Evolutionary conservation across 2,888 invertebrate genomes (phyloP).

Genomic region (Lepidocyrtoides sp.): DNA sequence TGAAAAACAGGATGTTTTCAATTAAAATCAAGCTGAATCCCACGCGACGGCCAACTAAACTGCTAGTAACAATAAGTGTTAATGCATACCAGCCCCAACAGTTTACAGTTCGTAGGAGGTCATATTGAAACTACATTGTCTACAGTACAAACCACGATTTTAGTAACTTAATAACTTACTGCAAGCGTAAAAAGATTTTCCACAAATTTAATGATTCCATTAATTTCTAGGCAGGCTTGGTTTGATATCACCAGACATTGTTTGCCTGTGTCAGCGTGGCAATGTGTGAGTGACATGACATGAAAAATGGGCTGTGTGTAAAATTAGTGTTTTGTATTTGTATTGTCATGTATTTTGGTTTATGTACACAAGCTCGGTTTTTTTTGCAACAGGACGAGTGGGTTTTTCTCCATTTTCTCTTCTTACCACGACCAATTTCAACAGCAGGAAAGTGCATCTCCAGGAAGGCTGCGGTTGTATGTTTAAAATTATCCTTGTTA

Average conservation of each 20-base stretch:
- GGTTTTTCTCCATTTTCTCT: constrained; percentile 59
- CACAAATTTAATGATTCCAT: too few species aligned
- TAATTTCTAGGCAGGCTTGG: too few species aligned
- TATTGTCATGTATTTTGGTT: background rate
- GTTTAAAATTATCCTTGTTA: constrained; percentile 36
- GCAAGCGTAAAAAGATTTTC: too few species aligned
- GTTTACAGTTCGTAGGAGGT: too few species aligned
- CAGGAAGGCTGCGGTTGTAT: constrained; percentile 47
- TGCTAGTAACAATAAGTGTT: background rate
- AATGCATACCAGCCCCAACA: background rate
- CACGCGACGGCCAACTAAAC: too few species aligned
- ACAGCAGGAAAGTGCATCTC: constrained; percentile 49
- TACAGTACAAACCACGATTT: too few species aligned
- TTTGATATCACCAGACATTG: too few species aligned
- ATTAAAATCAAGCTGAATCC: constrained; percentile 42
- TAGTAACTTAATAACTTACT: too few species aligned
- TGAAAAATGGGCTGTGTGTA: background rate
- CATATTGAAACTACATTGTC: too few species aligned
- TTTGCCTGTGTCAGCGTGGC: too few species aligned
- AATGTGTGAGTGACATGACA: background rate
- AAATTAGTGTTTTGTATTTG: background rate
- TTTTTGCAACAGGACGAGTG: background rate
- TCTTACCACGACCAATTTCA: constrained; percentile 48
- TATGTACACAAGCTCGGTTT: constrained; percentile 15
- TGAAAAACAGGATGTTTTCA: constrained; percentile 49